Evolutionary conservation across 2,113 vertebrate genomes (phyloP), one percentile per base, ranked within the genome.

Genomic region (Pteronura brasiliensis): DNA sequence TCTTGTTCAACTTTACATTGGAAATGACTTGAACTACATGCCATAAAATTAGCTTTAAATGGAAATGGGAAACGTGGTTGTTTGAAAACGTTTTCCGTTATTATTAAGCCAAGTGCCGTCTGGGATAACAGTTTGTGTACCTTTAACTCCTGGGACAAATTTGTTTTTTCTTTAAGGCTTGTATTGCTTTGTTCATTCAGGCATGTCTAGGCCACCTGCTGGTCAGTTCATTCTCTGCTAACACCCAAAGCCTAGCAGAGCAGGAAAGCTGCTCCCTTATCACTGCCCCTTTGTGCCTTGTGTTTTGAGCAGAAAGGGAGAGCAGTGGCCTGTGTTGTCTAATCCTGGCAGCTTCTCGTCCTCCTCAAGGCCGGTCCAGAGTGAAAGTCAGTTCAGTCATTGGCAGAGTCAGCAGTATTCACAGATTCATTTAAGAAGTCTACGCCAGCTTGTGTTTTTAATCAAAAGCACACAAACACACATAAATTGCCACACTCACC

Each of bases 1-100:
- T 94, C 49, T 29, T 91, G 71, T 18, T 23, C 63, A 95, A 31
- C 39, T 95, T 97, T 47, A 49, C 82, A 74, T 42, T 93, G 93
- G 7, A 89, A 96, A 95, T 95, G 52, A 63, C 61, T 76, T 96
- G 82, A 97, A 55, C 86, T 63, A 29, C 47, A 7, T 69, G 82
- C 86, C 87, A 93, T 93, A 87, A 97, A 98, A 95, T 96, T 88
- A 69, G 65, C 82, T 92, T 94, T 95, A 90, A 74, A 92, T 89
- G 42, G 89, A 97, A 96, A 95, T 79, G 15, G 47, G 39, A 89
- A 85, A 82, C 20, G 47, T 36, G 61, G 36, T 15, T 44, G 31
- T 74, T 59, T 89, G 85, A 81, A 87, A 83, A 69, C 63, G 29
- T 67, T 95, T 96, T 92, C 31, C 21, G 90, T 96, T 95, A 81